Base-by-base conservation (phyloP, 2,888 invertebrate genomes). In the Nowickia ferox region DNA sequence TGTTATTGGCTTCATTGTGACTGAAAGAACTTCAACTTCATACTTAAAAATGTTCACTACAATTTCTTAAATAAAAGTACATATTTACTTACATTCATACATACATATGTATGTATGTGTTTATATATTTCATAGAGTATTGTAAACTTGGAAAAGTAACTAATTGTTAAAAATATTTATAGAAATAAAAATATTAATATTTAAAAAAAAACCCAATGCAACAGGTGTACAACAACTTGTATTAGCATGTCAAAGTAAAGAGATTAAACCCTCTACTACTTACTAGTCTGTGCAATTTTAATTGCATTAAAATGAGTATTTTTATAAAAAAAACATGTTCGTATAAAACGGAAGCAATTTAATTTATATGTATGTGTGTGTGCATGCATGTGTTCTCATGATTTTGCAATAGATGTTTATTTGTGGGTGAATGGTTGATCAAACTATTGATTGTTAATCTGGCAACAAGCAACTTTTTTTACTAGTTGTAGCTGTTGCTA, bases 321-420 rank as follows among this genome's bases (percentile, higher is more conserved):
- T 6, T 59, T 19, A 40, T 8, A 38, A 75, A 61, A 22, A 30
- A 57, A 74, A 42, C 13, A 71, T 42, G 5, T 61, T 71, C 17
- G 2, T 72, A 53, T 59, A 76, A 83, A 82, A 83, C 86, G 83
- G 86, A 86, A 86, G 66, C 79, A 79, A 78, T 76, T 79, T 83
- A 83, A 74, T 78, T 82, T 75, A 71, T 71, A 69, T 74, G 48
- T 53, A 13, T 53, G 13, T 22, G n/a, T 22, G 38, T 48, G 30
- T 15, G 40, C 15, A 5, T 53, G 3, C 17, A 9, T 19, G 3
- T 42, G n/a, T 19, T 61, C 71, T 53, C 40, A 71, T 80, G 22
- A 22, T 11, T 15, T n/a, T n/a, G 53, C 63, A 75, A 75, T 63
- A 19, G n/a, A 59, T 66, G 17, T 59, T 30, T 68, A 40, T 68